A percentile compares a stretch with the other conserved stretches of the same genome.
phyloP scores from a whole-genome alignment of 2,797 vertebrate genomes.

The Benthosema pterotum region DNA sequence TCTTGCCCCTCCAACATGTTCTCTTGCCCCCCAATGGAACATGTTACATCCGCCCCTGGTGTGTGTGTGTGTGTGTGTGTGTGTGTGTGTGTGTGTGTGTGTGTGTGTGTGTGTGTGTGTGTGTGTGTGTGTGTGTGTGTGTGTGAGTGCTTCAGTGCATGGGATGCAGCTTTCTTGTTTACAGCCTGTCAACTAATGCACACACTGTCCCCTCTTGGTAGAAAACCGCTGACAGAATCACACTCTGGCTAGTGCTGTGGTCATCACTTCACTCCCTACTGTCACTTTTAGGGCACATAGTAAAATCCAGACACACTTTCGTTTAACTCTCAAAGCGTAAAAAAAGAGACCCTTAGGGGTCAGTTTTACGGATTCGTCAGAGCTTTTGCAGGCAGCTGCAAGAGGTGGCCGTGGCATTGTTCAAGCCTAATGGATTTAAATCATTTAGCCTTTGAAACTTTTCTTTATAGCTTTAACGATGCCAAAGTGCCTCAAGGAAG shows the following conservation, averaged over 20 bases:
- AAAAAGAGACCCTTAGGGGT: no score
- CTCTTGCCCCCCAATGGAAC: no score
- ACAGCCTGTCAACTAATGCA: neutral
- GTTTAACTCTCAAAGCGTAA: no score
- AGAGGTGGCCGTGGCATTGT: conserved; percentile 19
- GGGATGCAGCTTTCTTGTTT: no score
- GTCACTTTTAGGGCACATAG: conserved; percentile 42
- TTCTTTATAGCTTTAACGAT: conserved; percentile 33
- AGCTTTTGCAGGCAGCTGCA: conserved; percentile 23
- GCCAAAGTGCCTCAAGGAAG: conserved; percentile 5
- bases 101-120: no score
- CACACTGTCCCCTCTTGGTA: conserved; percentile 4
- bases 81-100: neutral
- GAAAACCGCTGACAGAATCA: conserved; percentile 49
- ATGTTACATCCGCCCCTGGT: no score
- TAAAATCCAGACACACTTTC: no score
- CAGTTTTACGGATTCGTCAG: conserved; percentile 16
- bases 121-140: no score
- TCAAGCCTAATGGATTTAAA: conserved; percentile 11
- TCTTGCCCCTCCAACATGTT: no score
- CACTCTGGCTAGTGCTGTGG: conserved; percentile 39
- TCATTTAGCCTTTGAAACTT: conserved; percentile 36
- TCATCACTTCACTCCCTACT: conserved; percentile 48
- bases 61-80: conserved; percentile 10
- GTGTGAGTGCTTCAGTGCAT: no score